Conservation (phyloP, 1,140 invertebrate genomes). For the Chlorops oryzae region DNA sequence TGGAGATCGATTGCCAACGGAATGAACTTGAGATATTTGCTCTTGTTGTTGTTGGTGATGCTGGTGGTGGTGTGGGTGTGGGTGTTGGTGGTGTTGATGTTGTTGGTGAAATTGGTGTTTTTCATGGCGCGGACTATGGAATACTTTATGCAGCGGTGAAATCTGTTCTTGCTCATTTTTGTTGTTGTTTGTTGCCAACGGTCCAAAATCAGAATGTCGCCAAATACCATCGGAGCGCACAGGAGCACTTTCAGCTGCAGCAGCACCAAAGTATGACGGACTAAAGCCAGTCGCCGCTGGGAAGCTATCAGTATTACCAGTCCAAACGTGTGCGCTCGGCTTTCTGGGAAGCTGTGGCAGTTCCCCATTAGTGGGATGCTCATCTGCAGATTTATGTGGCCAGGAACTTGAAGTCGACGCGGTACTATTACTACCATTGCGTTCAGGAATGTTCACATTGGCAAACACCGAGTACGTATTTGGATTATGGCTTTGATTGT, state of each 20-base stretch:
- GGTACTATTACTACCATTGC: conserved; percentile 30
- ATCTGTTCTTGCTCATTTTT: too few relatives aligned
- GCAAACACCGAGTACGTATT: conserved; percentile 41
- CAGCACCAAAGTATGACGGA: conserved; percentile 26
- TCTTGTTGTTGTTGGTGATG: conserved; percentile 12
- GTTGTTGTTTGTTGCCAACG: too few relatives aligned
- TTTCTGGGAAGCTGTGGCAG: conserved; percentile 32
- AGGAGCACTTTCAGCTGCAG: conserved; percentile 18
- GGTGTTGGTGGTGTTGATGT: not conserved
- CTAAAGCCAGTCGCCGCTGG: conserved; percentile 23
- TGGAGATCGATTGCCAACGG: conserved; percentile 34
- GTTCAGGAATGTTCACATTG: conserved; percentile 37
- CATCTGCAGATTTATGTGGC: too few relatives aligned
- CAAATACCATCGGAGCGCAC: too few relatives aligned
- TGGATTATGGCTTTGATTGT: conserved; percentile 25
- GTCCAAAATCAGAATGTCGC: too few relatives aligned
- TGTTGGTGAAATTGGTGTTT: not conserved
- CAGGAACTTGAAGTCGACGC: not conserved
- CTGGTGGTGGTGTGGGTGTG: not conserved
- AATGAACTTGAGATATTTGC: conserved; percentile 21
- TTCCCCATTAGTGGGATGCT: too few relatives aligned
- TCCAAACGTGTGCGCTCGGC: conserved; percentile 34
- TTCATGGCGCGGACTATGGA: too few relatives aligned
- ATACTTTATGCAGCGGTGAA: too few relatives aligned
- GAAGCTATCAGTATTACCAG: conserved; percentile 16